Base-by-base conservation (phyloP, 2,888 invertebrate species). In the Nymphalis urticae region DNA sequence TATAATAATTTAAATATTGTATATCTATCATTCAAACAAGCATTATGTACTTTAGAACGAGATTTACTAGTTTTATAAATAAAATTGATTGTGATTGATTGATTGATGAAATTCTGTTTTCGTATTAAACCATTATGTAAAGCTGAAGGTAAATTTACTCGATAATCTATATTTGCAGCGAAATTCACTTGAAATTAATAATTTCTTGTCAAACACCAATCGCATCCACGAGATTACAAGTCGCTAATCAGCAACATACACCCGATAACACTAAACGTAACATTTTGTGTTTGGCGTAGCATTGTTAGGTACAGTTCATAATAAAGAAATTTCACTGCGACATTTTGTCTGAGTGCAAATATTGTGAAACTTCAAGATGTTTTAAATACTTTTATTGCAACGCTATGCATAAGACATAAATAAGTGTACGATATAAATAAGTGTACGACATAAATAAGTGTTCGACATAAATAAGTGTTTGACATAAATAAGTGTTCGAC, bases 181-280 rank as follows among this genome's bases (percentile, higher is more conserved):
- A 56, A 56, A 56, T 56, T 56, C 54, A 56, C 27, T 56, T 16
- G 13, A 27, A 32, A 56, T 56, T 32, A 56, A 56, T 56, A 56
- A 56, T 32, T 56, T 56, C 54, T 13, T 17, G 50, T 53, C 47
- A 51, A n/a, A 62, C 68, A 68, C 24, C 24, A 61, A 32, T 32
- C 47, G 56, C 67, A 48, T 64, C 51, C 56, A 68, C 16, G 54
- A 64, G 36, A 62, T 68, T 48, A 32, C 62, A 56, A 50, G 17
- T 42, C 68, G 64, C 68, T 64, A 68, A 62, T 64, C 62, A 62
- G 62, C 47, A 21, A 59, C 66, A 60, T 60, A 21, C n/a, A n/a
- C 50, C 68, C 51, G 32, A 64, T 62, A 70, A 62, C 68, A 62
- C 47, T 63, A 58, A 68, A 48, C 68, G 53, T 58, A n/a, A 62